Percentiles rank a stretch among this genome's conserved stretches.
These are phyloP conservation scores for Drosophila baimaii DNA, from an alignment of 1,140 invertebrate species.

Conservation along the genomic window DNA sequence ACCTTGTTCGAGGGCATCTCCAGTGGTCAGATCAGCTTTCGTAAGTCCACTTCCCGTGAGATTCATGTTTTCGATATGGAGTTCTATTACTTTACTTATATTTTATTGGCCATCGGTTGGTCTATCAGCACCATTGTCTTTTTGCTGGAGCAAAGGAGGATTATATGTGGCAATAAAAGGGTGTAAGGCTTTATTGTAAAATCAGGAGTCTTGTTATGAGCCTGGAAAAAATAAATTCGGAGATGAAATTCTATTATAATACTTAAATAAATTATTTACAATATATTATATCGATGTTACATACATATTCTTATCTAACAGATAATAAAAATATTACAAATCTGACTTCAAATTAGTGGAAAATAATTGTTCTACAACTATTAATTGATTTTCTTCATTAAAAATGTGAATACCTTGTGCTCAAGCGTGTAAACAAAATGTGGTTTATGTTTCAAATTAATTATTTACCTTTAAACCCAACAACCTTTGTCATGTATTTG, in stretches of 20 bases:
- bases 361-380: neutral
- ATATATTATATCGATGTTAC: neutral
- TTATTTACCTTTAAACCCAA: neutral
- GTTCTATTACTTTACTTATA: slow-evolving; percentile 40
- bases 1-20: slow-evolving; percentile 30
- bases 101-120: slow-evolving; percentile 34
- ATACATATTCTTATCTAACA: neutral
- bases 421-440: neutral
- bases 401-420: neutral
- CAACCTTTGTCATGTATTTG: neutral
- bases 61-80: slow-evolving; percentile 34
- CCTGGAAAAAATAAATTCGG: no score
- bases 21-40: slow-evolving; percentile 37
- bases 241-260: no score
- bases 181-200: no score
- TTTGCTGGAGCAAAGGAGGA: neutral
- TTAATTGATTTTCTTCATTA: neutral
- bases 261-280: no score
- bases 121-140: slow-evolving; percentile 18
- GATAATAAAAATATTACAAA: neutral
- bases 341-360: neutral
- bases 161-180: neutral
- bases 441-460: neutral
- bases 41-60: slow-evolving; percentile 7
- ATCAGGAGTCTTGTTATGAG: no score